These are phyloP conservation scores for Cricetomys ansorgei DNA, from an alignment of 2,113 vertebrate species.

Conservation along the genomic window DNA sequence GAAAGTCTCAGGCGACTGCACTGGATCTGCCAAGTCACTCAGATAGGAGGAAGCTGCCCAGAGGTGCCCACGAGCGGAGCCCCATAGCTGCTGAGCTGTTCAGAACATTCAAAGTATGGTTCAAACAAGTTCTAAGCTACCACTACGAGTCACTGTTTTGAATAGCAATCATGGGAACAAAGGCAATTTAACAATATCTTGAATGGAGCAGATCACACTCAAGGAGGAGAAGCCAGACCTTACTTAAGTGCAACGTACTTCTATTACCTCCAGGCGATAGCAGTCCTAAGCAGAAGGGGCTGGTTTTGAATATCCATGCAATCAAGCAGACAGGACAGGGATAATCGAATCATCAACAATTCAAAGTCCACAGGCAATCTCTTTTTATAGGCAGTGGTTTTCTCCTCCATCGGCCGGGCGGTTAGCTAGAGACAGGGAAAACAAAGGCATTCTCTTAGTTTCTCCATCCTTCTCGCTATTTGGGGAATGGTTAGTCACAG, in stretches of 20 bases:
- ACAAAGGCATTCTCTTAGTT: background rate
- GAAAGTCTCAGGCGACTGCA: background rate
- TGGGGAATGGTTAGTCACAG: background rate
- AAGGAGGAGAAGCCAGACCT: background rate
- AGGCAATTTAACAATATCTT: constrained; percentile 37
- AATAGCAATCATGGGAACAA: constrained; percentile 52
- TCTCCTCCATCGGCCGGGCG: background rate
- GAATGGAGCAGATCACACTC: constrained; percentile 1
- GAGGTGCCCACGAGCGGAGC: background rate
- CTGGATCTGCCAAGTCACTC: background rate
- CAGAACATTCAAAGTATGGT: background rate
- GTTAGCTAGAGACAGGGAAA: background rate
- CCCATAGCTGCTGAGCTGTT: background rate
- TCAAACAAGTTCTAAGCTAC: background rate
- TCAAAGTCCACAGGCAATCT: background rate
- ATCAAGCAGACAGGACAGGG: background rate
- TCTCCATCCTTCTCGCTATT: background rate
- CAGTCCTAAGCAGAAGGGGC: background rate
- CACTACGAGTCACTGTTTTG: constrained; percentile 34
- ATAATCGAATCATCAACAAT: background rate
- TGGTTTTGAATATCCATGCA: background rate
- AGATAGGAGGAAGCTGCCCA: background rate
- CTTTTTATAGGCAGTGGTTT: background rate
- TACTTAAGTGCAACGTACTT: background rate
- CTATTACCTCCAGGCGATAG: background rate